Evolutionary conservation across 2,113 vertebrate genomes (phyloP).

Genomic region (Prunella fulvescens): DNA sequence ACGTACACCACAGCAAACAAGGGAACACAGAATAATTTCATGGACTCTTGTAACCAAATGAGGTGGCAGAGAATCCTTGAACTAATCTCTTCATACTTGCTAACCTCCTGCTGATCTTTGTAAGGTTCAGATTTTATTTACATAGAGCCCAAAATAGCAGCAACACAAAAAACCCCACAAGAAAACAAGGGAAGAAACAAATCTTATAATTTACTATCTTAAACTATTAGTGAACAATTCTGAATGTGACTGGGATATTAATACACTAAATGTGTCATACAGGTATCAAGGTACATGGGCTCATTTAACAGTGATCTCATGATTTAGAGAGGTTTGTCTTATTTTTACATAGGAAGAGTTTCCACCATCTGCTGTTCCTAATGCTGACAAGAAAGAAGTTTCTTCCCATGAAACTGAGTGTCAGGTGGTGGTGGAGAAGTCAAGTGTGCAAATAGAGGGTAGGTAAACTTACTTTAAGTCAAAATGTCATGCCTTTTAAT

Average conservation of each 20-base stretch:
- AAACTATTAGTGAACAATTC: neutral
- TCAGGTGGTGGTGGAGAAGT: neutral
- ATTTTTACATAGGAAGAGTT: slow-evolving; percentile 9
- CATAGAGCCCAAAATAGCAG: neutral
- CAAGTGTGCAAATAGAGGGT: slow-evolving; percentile 44
- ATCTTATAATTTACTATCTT: neutral
- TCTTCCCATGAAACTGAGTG: neutral
- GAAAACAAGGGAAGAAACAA: neutral
- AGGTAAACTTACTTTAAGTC: neutral
- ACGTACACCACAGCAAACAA: accelerated
- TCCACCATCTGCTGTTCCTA: neutral
- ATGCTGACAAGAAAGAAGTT: neutral
- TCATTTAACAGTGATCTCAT: neutral
- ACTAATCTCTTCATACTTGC: neutral
- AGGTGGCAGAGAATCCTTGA: neutral
- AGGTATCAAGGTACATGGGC: accelerated
- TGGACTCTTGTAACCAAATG: neutral
- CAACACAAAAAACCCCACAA: neutral
- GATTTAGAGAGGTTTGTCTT: neutral
- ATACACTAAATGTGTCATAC: neutral
- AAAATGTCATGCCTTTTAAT: neutral
- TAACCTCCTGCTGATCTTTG: neutral
- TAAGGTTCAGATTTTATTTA: neutral
- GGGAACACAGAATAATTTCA: neutral
- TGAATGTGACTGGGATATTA: neutral